These are phyloP conservation scores for Chouioia cunea DNA, from an alignment of 2,888 invertebrate species.

Conservation along the genomic window DNA sequence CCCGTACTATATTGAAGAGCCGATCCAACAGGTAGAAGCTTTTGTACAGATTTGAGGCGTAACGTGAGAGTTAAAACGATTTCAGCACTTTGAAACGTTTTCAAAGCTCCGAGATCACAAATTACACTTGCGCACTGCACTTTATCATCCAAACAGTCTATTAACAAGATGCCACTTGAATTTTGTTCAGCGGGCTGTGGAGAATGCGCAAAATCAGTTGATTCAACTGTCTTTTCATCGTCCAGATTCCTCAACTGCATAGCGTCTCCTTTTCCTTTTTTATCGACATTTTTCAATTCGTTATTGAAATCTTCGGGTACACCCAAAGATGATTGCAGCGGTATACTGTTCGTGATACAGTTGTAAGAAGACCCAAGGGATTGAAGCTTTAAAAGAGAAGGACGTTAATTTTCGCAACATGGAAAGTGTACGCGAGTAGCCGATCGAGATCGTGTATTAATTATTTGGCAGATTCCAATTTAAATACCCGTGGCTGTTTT, in stretches of 20 bases:
- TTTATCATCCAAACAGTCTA: constrained; percentile 54
- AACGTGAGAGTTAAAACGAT: constrained; percentile 34
- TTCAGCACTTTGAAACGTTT: constrained; percentile 52
- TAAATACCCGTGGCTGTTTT: constrained; percentile 25
- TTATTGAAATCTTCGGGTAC: too few relatives aligned
- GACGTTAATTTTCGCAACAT: not conserved
- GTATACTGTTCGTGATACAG: too few relatives aligned
- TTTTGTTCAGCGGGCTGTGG: not conserved
- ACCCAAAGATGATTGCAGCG: too few relatives aligned
- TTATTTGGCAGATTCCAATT: too few relatives aligned
- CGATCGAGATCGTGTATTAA: too few relatives aligned
- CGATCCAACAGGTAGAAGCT: constrained; percentile 15
- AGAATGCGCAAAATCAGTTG: too few relatives aligned
- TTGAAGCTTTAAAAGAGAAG: too few relatives aligned
- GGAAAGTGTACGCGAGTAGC: not conserved
- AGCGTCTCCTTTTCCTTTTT: too few relatives aligned
- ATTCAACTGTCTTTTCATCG: too few relatives aligned
- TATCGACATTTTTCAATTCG: too few relatives aligned
- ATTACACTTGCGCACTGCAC: constrained; percentile 47
- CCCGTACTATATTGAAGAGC: constrained; percentile 50
- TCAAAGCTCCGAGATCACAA: constrained; percentile 52
- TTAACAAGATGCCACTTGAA: constrained; percentile 43
- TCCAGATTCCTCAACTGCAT: too few relatives aligned
- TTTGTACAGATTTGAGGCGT: not conserved
- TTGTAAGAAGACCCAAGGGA: too few relatives aligned